Evolutionary conservation across 2,888 invertebrate genomes (phyloP).

Genomic region (Chromoteleia sp.): DNA sequence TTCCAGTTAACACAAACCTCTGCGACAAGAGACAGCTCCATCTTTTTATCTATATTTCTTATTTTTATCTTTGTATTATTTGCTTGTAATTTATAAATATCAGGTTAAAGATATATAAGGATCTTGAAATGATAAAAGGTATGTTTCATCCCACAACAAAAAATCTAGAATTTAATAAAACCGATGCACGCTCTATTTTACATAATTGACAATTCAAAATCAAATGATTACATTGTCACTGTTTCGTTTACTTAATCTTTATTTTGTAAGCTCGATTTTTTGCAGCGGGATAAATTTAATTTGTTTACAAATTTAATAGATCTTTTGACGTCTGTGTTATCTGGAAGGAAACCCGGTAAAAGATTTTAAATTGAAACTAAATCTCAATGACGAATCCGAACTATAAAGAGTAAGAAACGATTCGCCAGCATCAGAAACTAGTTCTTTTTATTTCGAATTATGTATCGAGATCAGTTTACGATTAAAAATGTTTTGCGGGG

Average conservation of each 20-base stretch:
- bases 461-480: conserved; percentile 22
- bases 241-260: too few species aligned
- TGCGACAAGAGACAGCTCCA: too few species aligned
- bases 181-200: not conserved
- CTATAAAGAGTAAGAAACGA: conserved; percentile 42
- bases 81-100: conserved; percentile 3
- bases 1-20: conserved; percentile 55
- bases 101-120: not conserved
- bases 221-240: too few species aligned
- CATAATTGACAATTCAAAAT: conserved; percentile 14
- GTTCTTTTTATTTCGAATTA: conserved; percentile 42
- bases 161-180: conserved; percentile 3
- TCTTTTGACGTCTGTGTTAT: conserved; percentile 31
- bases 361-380: conserved; percentile 24
- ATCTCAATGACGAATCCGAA: conserved; percentile 24
- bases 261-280: conserved; percentile 24
- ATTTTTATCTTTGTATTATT: too few species aligned
- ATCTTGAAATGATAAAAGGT: too few species aligned
- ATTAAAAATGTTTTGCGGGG: conserved; percentile 25
- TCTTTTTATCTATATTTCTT: too few species aligned
- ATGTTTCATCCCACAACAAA: conserved; percentile 31
- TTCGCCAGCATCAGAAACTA: conserved; percentile 47
- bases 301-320: not conserved
- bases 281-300: conserved; percentile 14
- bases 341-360: conserved; percentile 36